Conservation (phyloP, 2,888 invertebrate species). For the Parnassius smintheus region DNA sequence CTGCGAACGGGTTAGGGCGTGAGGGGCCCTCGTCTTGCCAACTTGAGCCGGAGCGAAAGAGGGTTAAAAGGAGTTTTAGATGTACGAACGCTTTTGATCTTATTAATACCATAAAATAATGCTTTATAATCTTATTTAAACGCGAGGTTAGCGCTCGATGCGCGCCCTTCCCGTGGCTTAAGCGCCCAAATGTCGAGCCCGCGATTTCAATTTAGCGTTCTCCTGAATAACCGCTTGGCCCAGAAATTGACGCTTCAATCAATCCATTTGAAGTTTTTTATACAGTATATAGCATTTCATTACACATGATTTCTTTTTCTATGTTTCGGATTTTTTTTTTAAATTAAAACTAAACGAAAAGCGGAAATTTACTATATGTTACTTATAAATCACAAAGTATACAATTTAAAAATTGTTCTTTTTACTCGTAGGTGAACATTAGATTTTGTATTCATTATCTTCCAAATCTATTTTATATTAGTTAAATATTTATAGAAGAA, state of each 20-base stretch:
- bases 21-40: conserved; percentile 77
- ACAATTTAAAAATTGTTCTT: no score
- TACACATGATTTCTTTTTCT: no score
- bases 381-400: no score
- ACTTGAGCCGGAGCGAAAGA: conserved; percentile 68
- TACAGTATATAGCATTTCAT: no score
- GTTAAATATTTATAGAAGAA: no score
- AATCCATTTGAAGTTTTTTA: no score
- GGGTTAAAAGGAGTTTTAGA: conserved; percentile 82
- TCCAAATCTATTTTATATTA: no score
- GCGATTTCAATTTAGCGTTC: conserved; percentile 64
- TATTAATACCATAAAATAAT: conserved; percentile 89
- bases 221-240: conserved; percentile 35
- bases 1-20: conserved; percentile 60
- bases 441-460: no score
- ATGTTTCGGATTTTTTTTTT: no score
- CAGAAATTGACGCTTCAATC: neutral
- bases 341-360: no score
- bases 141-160: conserved; percentile 84
- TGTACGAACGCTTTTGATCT: conserved; percentile 87
- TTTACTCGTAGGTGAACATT: no score
- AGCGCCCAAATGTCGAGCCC: conserved; percentile 50
- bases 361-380: no score
- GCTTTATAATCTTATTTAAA: conserved; percentile 89
- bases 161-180: conserved; percentile 62